A percentile compares a stretch with the other conserved stretches of the same genome.
Conservation (phyloP, 2,113 vertebrate species). For the Parotia lawesii region DNA sequence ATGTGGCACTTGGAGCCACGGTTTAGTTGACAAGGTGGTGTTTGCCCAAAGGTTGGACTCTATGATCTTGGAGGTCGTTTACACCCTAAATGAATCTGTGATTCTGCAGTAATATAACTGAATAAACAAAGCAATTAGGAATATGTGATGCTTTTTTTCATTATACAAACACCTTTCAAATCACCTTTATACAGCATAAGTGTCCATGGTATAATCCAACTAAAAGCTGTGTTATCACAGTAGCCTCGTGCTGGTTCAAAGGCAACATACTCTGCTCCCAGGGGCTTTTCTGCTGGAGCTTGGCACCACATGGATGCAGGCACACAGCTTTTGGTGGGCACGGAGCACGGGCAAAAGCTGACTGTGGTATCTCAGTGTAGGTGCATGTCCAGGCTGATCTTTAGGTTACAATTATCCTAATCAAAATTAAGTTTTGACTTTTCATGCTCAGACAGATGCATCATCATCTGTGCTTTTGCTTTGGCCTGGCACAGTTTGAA, state of each 20-base stretch:
- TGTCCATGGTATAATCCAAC: not conserved
- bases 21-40: not conserved
- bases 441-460: not conserved
- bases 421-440: not conserved
- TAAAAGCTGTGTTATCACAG: not conserved
- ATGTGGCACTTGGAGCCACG: fast-evolving
- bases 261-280: not conserved
- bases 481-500: not conserved
- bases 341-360: fast-evolving
- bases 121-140: not conserved
- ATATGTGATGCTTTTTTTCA: fast-evolving
- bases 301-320: not conserved
- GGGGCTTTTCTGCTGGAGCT: not conserved
- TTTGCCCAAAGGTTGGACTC: not conserved
- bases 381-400: not conserved
- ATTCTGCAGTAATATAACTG: not conserved
- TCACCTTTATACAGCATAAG: not conserved
- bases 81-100: not conserved
- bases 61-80: not conserved
- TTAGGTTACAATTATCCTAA: not conserved
- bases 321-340: not conserved
- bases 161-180: not conserved
- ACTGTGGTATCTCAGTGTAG: not conserved
- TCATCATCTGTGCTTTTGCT: not conserved
- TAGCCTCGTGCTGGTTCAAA: not conserved